Percentiles rank a stretch among this genome's conserved stretches.
phyloP scores from a whole-genome alignment of 2,113 vertebrate genomes.

The Rana temporaria region DNA sequence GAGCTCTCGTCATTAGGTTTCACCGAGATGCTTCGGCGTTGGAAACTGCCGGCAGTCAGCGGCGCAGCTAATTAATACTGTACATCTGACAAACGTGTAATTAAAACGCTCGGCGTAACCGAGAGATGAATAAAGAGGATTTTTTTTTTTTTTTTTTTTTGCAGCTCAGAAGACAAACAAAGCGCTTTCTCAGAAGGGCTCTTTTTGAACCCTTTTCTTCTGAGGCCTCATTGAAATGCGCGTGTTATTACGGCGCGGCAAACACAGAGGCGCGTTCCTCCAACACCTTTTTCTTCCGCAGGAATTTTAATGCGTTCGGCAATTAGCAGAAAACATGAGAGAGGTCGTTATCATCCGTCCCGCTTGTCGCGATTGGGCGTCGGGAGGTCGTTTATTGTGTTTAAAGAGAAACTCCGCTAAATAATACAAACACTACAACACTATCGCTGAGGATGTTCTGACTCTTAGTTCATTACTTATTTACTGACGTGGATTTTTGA shows the following conservation, averaged over 20 bases:
- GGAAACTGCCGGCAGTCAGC: background rate
- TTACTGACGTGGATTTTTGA: too few species aligned
- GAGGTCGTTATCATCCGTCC: background rate
- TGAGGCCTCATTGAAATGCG: slow-evolving; percentile 29
- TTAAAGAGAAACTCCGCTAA: too few species aligned
- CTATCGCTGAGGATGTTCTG: too few species aligned
- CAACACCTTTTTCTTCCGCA: background rate
- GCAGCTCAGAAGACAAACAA: background rate
- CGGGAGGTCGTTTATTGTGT: too few species aligned
- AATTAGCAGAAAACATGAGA: background rate
- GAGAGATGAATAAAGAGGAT: background rate
- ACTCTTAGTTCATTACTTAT: too few species aligned
- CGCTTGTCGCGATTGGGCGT: background rate
- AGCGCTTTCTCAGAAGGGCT: slow-evolving; percentile 3
- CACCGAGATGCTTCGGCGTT: background rate
- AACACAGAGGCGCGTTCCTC: slow-evolving; percentile 2
- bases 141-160: background rate
- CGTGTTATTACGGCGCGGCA: background rate
- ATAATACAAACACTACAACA: too few species aligned
- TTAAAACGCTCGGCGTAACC: background rate
- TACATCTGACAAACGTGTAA: background rate
- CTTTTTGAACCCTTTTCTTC: slow-evolving; percentile 5
- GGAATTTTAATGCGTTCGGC: slow-evolving; percentile 20
- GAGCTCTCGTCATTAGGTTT: background rate
- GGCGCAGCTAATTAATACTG: background rate